A percentile compares a stretch with the other conserved stretches of the same genome.
These are phyloP conservation scores for Sebastes alutus DNA, from an alignment of 2,797 vertebrate species.

Conservation along the genomic window DNA sequence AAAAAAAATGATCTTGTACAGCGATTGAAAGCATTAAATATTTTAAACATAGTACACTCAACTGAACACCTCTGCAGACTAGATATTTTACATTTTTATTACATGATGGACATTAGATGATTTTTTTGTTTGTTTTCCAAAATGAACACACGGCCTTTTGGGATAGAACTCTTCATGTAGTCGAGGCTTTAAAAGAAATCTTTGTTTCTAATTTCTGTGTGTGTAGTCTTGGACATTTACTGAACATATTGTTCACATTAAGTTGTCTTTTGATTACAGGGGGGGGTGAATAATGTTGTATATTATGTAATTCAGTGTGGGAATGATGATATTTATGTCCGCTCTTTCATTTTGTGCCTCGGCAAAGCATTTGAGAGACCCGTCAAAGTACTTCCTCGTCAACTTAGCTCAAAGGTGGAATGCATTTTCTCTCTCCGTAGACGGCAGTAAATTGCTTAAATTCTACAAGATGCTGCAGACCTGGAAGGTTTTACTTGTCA, in stretches of 20 bases:
- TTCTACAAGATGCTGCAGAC: conserved; percentile 37
- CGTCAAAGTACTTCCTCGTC: conserved; percentile 52
- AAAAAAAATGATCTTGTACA: conserved; percentile 34
- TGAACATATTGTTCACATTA: conserved; percentile 81
- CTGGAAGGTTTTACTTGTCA: conserved; percentile 29
- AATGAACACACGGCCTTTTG: conserved; percentile 20
- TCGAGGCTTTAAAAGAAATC: conserved; percentile 45
- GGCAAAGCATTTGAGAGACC: conserved; percentile 43
- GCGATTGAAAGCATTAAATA: conserved; percentile 14
- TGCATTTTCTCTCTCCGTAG: background rate
- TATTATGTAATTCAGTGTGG: conserved; percentile 72
- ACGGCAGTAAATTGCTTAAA: conserved; percentile 36
- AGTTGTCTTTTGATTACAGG: conserved; percentile 65
- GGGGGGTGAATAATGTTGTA: conserved; percentile 57
- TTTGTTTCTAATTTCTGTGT: conserved; percentile 48
- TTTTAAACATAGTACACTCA: conserved; percentile 14
- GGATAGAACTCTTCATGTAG: conserved; percentile 33
- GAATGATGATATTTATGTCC: conserved; percentile 66
- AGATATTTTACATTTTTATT: conserved; percentile 26
- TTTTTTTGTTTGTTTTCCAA: background rate
- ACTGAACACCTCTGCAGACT: conserved; percentile 47
- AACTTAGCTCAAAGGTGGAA: conserved; percentile 27
- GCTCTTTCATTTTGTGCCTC: conserved; percentile 57
- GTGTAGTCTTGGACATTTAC: conserved; percentile 73
- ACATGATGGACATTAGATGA: conserved; percentile 3